Percentiles rank a stretch among this genome's conserved stretches.
Conservation (phyloP, 2,113 vertebrate genomes). For the Forbesichthys papilliferus region DNA sequence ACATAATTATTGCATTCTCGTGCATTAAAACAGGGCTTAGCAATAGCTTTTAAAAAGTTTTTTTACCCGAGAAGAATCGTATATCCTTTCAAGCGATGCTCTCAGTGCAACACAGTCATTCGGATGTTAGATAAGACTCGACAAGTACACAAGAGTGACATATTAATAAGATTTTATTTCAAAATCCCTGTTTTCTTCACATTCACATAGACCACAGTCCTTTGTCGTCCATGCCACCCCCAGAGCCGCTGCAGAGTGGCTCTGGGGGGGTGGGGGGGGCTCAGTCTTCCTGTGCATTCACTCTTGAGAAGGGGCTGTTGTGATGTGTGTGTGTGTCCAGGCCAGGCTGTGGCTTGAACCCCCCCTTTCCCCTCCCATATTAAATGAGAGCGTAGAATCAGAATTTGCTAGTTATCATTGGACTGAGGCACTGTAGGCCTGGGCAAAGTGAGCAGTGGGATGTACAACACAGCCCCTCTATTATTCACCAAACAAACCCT, state of each 20-base stretch:
- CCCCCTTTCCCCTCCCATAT: constrained; percentile 52
- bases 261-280: constrained; percentile 13
- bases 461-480: constrained; percentile 75
- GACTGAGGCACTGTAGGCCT: constrained; percentile 56
- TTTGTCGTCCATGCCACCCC: constrained; percentile 26
- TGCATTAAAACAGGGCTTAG: constrained; percentile 13
- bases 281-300: constrained; percentile 35
- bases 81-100: neutral
- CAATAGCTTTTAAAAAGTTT: constrained; percentile 25
- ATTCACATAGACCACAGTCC: neutral
- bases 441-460: constrained; percentile 69
- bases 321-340: constrained; percentile 19
- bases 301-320: constrained; percentile 39
- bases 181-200: constrained; percentile 16
- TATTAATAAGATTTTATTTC: neutral
- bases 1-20: constrained; percentile 46
- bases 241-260: constrained; percentile 28
- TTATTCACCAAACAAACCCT: constrained; percentile 74
- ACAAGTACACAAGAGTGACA: constrained; percentile 2
- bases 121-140: neutral
- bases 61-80: constrained; percentile 19
- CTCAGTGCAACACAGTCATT: neutral
- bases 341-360: constrained; percentile 60
- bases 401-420: constrained; percentile 76
- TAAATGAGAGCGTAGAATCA: constrained; percentile 69